Evolutionary conservation across 2,888 invertebrate species (phyloP).

Genomic region (Oscheius myriophilus): DNA sequence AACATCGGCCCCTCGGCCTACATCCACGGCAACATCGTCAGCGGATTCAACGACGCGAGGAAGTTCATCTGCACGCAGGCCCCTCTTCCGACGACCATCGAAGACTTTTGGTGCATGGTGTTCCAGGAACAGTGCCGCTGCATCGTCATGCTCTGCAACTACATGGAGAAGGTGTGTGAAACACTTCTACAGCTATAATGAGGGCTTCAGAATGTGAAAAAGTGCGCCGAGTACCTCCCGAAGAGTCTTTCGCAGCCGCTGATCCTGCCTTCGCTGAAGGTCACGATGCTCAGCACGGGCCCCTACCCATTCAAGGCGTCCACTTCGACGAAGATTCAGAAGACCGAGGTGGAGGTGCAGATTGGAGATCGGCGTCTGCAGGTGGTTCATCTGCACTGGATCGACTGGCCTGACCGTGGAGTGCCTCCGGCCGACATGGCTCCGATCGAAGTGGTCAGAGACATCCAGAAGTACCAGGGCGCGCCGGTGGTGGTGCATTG

Average conservation of each 20-base stretch:
- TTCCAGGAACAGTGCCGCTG: slow-evolving; percentile 7
- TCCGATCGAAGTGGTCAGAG: not conserved
- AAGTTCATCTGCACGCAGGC: slow-evolving; percentile 25
- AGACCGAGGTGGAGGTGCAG: not conserved
- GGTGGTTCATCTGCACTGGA: slow-evolving; percentile 6
- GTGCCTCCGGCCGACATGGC: slow-evolving; percentile 13
- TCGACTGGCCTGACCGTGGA: slow-evolving; percentile 19
- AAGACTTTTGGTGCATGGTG: slow-evolving; percentile 27
- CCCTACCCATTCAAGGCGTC: too few species aligned
- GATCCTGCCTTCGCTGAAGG: not conserved
- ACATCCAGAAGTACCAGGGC: not conserved
- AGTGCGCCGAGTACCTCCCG: slow-evolving; percentile 9
- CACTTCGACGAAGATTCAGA: not conserved
- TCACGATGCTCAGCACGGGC: too few species aligned
- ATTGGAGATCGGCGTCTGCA: not conserved
- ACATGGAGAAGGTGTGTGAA: slow-evolving; percentile 19
- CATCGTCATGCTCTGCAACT: slow-evolving; percentile 29
- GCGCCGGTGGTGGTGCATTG: slow-evolving; percentile 1
- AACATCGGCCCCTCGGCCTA: slow-evolving; percentile 14
- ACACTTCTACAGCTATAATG: too few species aligned
- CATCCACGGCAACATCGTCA: slow-evolving; percentile 28
- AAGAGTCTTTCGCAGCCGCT: not conserved
- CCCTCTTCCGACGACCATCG: slow-evolving; percentile 13
- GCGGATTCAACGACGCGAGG: not conserved
- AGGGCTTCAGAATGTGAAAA: not conserved